Evolutionary conservation across 2,888 invertebrate species (phyloP), one percentile per base, ranked within the genome.

Genomic region (Drosophila nigricruria): DNA sequence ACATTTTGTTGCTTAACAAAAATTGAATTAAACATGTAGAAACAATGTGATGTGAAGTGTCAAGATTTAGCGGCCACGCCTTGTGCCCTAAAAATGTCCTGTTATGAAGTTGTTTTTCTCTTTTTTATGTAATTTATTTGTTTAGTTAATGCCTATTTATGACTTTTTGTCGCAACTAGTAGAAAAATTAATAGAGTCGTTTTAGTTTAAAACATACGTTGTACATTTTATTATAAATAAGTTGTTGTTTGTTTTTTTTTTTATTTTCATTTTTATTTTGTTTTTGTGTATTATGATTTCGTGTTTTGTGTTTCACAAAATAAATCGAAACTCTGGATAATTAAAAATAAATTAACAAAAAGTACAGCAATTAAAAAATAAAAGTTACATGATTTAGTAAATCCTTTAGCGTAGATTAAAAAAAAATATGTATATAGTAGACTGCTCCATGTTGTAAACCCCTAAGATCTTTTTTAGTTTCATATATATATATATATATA

Each of bases 91-190:
- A 16, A 1, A 52, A 20, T 60, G 38, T 60, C 53, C 86, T 25
- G 60, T 60, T 63, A 25, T 53, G 54, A 54, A 42, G 18, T 16
- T 6, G 27, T 27, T 36, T 52, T 73, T 61, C 47, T 61, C 64
- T 82, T 65, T 23, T 20, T 23, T 25, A 23, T 43, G 23, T 67
- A 76, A 47, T 80, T 70, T 56, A 79, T 58, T 49, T 49, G 49
- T 83, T 71, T 58, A 78, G 67, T 60, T 83, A 53, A 82, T 78
- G 78, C 84, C 71, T 82, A 83, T 80, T 87, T 83, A 89, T 83
- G 90, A 88, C 90, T 82, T 82, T 82, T 82, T 89, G 67, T 83
- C 87, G 89, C 89, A 82, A 89, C 77, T 85, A 85, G 66, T 82
- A 71, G 75, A 82, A 86, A 73, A 85, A 59, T 75, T 38, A 75